Evolutionary conservation across 2,113 vertebrate genomes (phyloP), one percentile per base, ranked within the genome.

Genomic region (Thalassarche chlororhynchos): DNA sequence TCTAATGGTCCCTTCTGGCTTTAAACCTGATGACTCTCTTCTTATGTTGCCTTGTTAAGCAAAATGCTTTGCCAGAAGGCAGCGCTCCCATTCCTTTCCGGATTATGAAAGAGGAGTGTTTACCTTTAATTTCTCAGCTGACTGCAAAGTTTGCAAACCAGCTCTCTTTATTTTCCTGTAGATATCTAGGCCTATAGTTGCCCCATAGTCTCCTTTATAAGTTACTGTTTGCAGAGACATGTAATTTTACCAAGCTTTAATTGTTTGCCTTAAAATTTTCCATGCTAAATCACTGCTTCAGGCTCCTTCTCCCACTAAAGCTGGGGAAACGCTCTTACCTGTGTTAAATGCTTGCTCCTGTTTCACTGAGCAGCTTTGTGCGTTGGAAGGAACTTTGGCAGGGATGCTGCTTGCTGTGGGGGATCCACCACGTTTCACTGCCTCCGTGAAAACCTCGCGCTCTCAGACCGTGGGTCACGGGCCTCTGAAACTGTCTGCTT

Each of bases 1-100:
- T 81, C 89, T 95, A 1, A 81, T 84, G 87, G 69, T 81, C 84
- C 72, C 60, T 89, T 29, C 95, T 97, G 95, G 80, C 76, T 69
- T 62, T 44, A 87, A 29, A 75, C 54, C 76, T 12, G 68, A 49
- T 96, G 94, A 95, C 68, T 95, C 76, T 80, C 31, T 52, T 14
- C 91, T 86, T 25, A 20, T 5, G n/a, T 21, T 94, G 84, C 89
- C 77, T 91, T 17, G 60, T 81, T 70, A 71, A 97, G 89, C 91
- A 87, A 17, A 89, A 87, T 17, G 69, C 84, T 92, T 65, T 94
- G 91, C 93, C 96, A 91, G 77, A 54, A 93, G 91, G 84, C 95
- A 92, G 80, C 0, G 1, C 64, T 97, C 89, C 83, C 80, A 32
- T 90, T 96, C 62, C 60, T 75, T 62, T 16, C 51, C 1, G 9